phyloP scores from a whole-genome alignment of 2,888 invertebrate species.

The Scaptomyza tumidula region DNA sequence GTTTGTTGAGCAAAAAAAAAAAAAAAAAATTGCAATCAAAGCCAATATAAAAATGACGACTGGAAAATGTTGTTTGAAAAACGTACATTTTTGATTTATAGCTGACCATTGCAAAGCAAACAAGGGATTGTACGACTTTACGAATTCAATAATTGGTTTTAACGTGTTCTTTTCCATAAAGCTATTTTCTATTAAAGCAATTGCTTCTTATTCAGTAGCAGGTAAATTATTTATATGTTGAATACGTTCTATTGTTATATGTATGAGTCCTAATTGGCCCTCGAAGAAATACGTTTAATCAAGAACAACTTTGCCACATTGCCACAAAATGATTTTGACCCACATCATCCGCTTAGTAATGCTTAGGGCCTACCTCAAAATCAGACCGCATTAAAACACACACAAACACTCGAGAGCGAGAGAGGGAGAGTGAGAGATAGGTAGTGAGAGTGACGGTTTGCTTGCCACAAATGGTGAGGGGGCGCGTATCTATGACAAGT shows the following conservation, averaged over 20 bases:
- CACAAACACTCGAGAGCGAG: too few relatives aligned
- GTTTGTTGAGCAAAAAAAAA: conserved; percentile 5
- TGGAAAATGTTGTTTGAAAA: conserved; percentile 1
- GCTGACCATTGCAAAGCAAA: conserved; percentile 6
- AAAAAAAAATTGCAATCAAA: not conserved
- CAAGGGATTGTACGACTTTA: not conserved
- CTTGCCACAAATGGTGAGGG: conserved; percentile 13
- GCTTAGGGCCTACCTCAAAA: conserved; percentile 64
- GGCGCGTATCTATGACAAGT: conserved; percentile 77
- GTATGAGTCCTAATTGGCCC: conserved; percentile 31
- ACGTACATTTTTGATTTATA: not conserved
- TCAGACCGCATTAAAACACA: conserved; percentile 13
- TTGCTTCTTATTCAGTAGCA: not conserved
- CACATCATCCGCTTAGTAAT: conserved; percentile 49
- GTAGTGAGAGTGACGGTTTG: not conserved
- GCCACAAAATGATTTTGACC: conserved; percentile 58
- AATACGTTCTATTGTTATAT: too few relatives aligned
- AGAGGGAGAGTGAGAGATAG: not conserved
- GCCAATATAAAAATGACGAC: conserved; percentile 10
- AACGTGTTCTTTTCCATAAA: not conserved
- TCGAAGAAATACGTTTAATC: not conserved
- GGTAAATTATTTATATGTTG: not conserved
- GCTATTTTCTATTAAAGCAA: not conserved
- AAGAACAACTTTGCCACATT: conserved; percentile 16
- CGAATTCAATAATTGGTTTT: not conserved